phyloP scores from a whole-genome alignment of 2,113 vertebrate species.

The Tenebrosternarchus preto region DNA sequence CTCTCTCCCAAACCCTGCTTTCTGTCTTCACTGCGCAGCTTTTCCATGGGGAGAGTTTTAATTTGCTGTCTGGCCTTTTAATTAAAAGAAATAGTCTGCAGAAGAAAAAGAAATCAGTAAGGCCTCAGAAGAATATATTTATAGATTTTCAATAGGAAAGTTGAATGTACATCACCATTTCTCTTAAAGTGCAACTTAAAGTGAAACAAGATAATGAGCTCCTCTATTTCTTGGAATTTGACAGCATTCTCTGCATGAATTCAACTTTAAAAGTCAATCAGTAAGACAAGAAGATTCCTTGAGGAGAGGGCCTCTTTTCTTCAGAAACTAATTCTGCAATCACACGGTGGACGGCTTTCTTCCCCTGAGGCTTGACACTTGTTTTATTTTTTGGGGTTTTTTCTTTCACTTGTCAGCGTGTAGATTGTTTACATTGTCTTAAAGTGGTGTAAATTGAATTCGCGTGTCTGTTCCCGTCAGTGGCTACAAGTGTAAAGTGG shows the following conservation, averaged over 20 bases:
- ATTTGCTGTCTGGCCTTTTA: constrained; percentile 53
- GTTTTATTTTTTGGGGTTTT: constrained; percentile 21
- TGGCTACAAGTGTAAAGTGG: constrained; percentile 76
- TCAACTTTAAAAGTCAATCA: constrained; percentile 33
- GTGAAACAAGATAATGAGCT: constrained; percentile 25
- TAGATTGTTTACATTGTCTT: constrained; percentile 73
- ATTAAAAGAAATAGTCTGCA: constrained; percentile 49
- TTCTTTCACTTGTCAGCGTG: constrained; percentile 42
- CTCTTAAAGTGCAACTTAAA: constrained; percentile 24
- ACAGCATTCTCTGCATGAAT: constrained; percentile 28
- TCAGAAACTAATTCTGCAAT: constrained; percentile 58
- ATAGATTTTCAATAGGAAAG: constrained; percentile 35
- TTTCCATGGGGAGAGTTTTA: constrained; percentile 43
- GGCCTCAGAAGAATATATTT: constrained; percentile 20
- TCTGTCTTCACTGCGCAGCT: background rate
- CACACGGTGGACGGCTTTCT: constrained; percentile 47
- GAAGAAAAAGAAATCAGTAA: constrained; percentile 25
- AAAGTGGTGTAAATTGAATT: constrained; percentile 80
- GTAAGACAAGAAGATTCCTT: constrained; percentile 55
- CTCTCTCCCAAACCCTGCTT: constrained; percentile 6
- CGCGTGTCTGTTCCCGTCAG: constrained; percentile 66
- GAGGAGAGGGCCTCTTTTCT: constrained; percentile 34
- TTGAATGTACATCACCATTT: constrained; percentile 27
- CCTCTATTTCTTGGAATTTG: constrained; percentile 1
- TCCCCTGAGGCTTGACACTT: constrained; percentile 65